Evolutionary conservation across 1,140 invertebrate species (phyloP).

Genomic region (Listronotus bonariensis): DNA sequence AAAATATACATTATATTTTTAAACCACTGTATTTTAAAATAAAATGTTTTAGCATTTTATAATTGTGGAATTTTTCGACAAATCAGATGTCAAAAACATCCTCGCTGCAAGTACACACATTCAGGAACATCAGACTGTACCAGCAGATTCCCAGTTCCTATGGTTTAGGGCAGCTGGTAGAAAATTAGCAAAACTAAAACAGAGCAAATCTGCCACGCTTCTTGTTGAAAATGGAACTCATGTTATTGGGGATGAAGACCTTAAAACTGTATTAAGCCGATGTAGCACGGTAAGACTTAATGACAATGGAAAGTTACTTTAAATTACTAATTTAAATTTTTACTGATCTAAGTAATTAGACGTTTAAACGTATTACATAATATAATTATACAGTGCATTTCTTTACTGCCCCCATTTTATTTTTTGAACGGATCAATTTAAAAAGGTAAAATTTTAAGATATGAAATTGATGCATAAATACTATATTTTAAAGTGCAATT

Average conservation of each 20-base stretch:
- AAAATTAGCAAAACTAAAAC: constrained; percentile 46
- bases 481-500: too few species aligned
- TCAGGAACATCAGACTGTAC: constrained; percentile 60
- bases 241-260: constrained; percentile 40
- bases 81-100: constrained; percentile 56
- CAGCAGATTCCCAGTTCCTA: constrained; percentile 66
- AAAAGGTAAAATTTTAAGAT: too few species aligned
- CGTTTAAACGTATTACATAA: too few species aligned
- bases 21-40: neutral
- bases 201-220: constrained; percentile 41
- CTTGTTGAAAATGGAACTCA: constrained; percentile 48
- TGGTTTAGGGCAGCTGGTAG: constrained; percentile 65
- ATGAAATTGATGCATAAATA: too few species aligned
- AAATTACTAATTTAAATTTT: too few species aligned
- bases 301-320: neutral
- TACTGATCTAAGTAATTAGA: too few species aligned
- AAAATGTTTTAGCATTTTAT: constrained; percentile 64
- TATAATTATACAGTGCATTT: too few species aligned
- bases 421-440: too few species aligned
- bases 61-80: constrained; percentile 67
- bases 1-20: too few species aligned
- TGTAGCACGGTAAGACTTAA: constrained; percentile 42
- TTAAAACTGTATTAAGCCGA: constrained; percentile 45
- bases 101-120: constrained; percentile 57
- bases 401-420: too few species aligned